Base-by-base conservation (phyloP, 1,140 invertebrate species). In the Drosophila dunni region DNA sequence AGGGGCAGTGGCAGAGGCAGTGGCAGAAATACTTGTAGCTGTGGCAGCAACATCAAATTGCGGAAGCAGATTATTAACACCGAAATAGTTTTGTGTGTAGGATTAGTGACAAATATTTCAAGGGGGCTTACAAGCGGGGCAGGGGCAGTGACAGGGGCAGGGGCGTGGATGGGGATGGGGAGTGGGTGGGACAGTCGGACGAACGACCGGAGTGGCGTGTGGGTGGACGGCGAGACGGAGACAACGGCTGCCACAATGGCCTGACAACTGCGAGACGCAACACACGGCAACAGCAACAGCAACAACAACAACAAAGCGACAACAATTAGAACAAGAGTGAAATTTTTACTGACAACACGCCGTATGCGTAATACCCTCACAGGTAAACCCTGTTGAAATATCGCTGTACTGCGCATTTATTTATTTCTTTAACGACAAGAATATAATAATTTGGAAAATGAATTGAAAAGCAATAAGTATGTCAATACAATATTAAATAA, bases 91-190 rank as follows among this genome's bases (percentile, higher is more conserved):
- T 78, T 64, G 77, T 84, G 77, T 84, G 81, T 84, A 60, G 81
- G 81, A 83, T 83, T 83, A 83, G 77, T 73, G 77, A 79, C 67
- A 73, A 83, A 84, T 84, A 83, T 84, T 78, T 80, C 65, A 38
- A 17, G 57, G 61, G 62, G 44, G 33, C 46, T 45, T 56, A 29
- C 42, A 36, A 46, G 13, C 53, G 6, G 44, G 2, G 8, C 24
- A 50, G 46, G 20, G 1, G 15, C 6, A 50, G 36, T 13, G 29
- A 36, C 13, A 44, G 58, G 51, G 67, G 20, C 36, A 54, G 36
- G 60, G 53, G 45, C 17, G 54, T 17, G 15, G n/a, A 42, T n/a
- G 13, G 58, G 29, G 20, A 17, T 9, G 10, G 58, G 13, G 15
- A 8, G 4, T 2, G 11, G 50, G 24, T 29, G 29, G 40, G 33